Evolutionary conservation across 2,113 vertebrate species (phyloP).

Genomic region (Stigmatopora nigra): DNA sequence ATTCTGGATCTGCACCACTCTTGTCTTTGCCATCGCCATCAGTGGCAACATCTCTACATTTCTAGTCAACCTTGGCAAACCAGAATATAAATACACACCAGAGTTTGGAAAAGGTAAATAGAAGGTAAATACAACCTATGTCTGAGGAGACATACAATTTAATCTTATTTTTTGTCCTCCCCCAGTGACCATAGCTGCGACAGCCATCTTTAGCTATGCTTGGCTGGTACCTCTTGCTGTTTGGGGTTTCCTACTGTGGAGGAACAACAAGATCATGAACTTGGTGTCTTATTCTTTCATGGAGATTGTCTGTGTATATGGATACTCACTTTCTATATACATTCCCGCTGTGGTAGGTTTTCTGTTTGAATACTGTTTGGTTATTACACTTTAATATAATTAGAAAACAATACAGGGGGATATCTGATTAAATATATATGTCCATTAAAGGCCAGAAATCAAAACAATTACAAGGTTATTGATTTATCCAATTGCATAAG

Average conservation of each 20-base stretch:
- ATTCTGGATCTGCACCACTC: slow-evolving; percentile 96
- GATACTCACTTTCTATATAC: slow-evolving; percentile 92
- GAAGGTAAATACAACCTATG: too few relatives aligned
- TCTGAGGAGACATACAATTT: too few relatives aligned
- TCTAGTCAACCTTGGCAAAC: slow-evolving; percentile 72
- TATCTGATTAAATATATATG: too few relatives aligned
- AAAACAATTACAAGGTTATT: too few relatives aligned
- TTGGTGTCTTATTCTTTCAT: slow-evolving; percentile 90
- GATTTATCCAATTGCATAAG: too few relatives aligned
- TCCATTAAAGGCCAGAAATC: too few relatives aligned
- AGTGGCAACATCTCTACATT: slow-evolving; percentile 95
- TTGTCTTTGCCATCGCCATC: slow-evolving; percentile 91
- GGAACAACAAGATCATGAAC: slow-evolving; percentile 86
- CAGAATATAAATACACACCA: slow-evolving; percentile 80
- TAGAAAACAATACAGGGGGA: too few relatives aligned
- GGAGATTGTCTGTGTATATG: slow-evolving; percentile 93
- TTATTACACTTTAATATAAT: too few relatives aligned
- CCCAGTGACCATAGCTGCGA: slow-evolving; percentile 90
- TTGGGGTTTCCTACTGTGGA: slow-evolving; percentile 92
- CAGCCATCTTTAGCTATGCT: slow-evolving; percentile 86
- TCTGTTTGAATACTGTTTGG: too few relatives aligned
- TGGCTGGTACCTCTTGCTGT: slow-evolving; percentile 89
- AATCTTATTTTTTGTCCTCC: background rate
- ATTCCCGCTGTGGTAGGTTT: slow-evolving; percentile 88
- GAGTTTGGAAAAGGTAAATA: slow-evolving; percentile 88